A percentile compares a stretch with the other conserved stretches of the same genome.
phyloP scores from a whole-genome alignment of 1,140 invertebrate genomes.

The Zelostemma sp. region DNA sequence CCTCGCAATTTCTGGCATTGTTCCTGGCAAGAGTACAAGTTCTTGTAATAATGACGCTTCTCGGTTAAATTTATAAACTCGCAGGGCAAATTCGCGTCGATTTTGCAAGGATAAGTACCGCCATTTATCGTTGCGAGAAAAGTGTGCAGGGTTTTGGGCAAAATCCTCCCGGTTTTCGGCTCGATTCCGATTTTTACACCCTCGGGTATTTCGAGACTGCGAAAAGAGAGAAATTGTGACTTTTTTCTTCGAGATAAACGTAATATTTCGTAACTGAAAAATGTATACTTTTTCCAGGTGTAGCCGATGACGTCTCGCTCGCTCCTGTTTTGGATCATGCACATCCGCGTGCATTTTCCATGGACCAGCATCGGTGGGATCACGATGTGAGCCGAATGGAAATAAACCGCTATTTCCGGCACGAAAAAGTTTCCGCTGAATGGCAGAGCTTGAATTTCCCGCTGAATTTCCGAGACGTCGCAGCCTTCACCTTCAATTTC shows the following conservation, averaged over 20 bases:
- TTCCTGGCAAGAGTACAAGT: conserved; percentile 25
- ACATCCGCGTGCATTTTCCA: conserved; percentile 39
- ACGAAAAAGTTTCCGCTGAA: conserved; percentile 25
- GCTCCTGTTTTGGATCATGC: conserved; percentile 53
- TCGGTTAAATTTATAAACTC: conserved; percentile 51
- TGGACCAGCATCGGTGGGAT: conserved; percentile 32
- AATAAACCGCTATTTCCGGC: conserved; percentile 46
- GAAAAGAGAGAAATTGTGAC: conserved; percentile 15
- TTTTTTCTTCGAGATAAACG: too few relatives aligned
- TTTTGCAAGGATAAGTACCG: conserved; percentile 31
- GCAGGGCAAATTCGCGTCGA: conserved; percentile 50
- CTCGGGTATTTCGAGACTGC: conserved; percentile 35
- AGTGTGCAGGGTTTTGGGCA: conserved; percentile 44
- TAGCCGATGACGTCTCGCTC: conserved; percentile 49
- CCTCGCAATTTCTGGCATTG: conserved; percentile 34
- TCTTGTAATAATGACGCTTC: conserved; percentile 47
- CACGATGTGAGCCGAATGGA: conserved; percentile 41
- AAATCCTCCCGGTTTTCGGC: conserved; percentile 51
- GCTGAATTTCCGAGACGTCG: conserved; percentile 7
- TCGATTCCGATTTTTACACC: conserved; percentile 41
- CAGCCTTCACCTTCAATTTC: conserved; percentile 38
- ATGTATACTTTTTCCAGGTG: conserved; percentile 51
- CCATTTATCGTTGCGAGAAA: conserved; percentile 42
- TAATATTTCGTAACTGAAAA: too few relatives aligned
- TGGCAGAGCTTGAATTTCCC: conserved; percentile 10